Conservation (phyloP, 2,113 vertebrate species). For the Sebastes schlegelii region DNA sequence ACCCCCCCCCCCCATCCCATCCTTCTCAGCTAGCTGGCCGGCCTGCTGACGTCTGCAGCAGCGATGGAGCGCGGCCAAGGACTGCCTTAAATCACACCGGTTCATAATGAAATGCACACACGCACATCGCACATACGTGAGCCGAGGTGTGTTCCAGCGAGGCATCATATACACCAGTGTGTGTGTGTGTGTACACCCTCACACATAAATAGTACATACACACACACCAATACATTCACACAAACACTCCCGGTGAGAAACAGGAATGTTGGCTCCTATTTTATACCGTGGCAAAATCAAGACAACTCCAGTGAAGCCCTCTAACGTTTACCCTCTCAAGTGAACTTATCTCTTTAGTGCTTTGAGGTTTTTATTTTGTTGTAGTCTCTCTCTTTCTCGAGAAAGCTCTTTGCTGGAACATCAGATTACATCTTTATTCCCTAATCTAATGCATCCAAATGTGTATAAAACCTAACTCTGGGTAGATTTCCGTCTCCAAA, state of each 20-base stretch:
- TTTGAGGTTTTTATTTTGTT: background rate
- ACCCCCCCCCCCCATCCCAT: constrained; percentile 5
- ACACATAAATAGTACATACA: background rate
- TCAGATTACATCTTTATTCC: constrained; percentile 11
- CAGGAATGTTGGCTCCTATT: constrained; percentile 10
- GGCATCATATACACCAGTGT: background rate
- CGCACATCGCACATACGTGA: constrained; percentile 22
- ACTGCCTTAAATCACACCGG: constrained; percentile 72
- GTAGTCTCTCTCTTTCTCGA: background rate
- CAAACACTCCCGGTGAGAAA: background rate
- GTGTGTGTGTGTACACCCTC: background rate
- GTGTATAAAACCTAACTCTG: background rate
- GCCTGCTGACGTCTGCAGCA: constrained; percentile 76
- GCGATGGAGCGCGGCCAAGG: constrained; percentile 65
- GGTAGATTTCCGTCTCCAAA: constrained; percentile 14
- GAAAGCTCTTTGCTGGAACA: background rate
- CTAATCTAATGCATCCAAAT: background rate
- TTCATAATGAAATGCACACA: constrained; percentile 59
- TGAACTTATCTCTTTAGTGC: constrained; percentile 12
- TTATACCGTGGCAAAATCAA: constrained; percentile 17
- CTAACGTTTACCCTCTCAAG: background rate
- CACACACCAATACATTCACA: background rate
- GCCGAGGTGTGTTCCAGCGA: constrained; percentile 10
- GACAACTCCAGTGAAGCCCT: background rate
- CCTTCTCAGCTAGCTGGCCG: constrained; percentile 47